Conservation (phyloP, 2,797 vertebrate species). For the Philypnodon macrostomus region DNA sequence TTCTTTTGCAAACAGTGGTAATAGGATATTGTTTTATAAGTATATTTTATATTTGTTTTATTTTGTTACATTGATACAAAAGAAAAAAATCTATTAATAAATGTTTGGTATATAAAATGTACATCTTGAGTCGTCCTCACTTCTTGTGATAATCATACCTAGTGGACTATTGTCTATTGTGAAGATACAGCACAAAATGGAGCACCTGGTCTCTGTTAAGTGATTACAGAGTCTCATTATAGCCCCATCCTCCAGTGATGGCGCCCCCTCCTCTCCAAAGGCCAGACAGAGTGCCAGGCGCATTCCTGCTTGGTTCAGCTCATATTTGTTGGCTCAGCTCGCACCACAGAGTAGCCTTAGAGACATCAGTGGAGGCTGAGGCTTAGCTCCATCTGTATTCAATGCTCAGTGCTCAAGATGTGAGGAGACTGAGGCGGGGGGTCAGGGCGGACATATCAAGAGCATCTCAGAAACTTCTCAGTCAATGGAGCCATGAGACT, state of each 20-base stretch:
- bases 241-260: conserved; percentile 49
- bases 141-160: conserved; percentile 46
- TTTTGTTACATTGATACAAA: conserved; percentile 69
- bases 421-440: conserved; percentile 37
- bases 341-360: conserved; percentile 49
- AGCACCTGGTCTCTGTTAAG: conserved; percentile 71
- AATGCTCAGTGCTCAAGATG: conserved; percentile 69
- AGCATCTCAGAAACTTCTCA: conserved; percentile 51
- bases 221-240: conserved; percentile 68
- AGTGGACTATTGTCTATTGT: conserved; percentile 55
- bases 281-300: conserved; percentile 61
- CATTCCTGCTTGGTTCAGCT: conserved; percentile 67
- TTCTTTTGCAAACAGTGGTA: conserved; percentile 75
- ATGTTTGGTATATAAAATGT: conserved; percentile 72
- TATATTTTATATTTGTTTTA: conserved; percentile 80
- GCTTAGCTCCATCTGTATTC: conserved; percentile 60
- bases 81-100: conserved; percentile 78
- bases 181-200: conserved; percentile 33
- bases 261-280: conserved; percentile 27
- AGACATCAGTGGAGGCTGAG: conserved; percentile 50
- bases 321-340: conserved; percentile 60
- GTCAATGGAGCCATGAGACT: conserved; percentile 21
- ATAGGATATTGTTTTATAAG: conserved; percentile 68
- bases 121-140: conserved; percentile 50
- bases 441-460: conserved; percentile 59